Evolutionary conservation across 2,888 invertebrate genomes (phyloP).

Genomic region (Abrostola tripartita): DNA sequence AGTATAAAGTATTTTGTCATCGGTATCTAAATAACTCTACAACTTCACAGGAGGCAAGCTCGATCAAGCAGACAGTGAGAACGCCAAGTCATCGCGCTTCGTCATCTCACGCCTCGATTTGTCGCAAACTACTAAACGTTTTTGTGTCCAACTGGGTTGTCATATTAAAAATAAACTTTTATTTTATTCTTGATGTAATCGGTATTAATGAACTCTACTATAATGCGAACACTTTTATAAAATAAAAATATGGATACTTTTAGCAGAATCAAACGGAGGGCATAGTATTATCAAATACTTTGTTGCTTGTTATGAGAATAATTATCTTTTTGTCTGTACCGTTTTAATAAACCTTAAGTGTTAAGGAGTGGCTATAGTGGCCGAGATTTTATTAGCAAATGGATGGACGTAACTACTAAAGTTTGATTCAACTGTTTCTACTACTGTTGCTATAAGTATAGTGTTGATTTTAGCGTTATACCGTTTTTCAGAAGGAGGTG

Average conservation of each 20-base stretch:
- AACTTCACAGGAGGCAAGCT: slow-evolving; percentile 40
- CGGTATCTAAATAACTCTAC: slow-evolving; percentile 25
- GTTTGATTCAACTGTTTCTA: slow-evolving; percentile 7
- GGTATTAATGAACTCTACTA: too few species aligned
- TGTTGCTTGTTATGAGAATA: slow-evolving; percentile 1
- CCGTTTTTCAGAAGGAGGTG: too few species aligned
- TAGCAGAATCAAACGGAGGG: too few species aligned
- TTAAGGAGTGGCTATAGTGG: slow-evolving; percentile 9
- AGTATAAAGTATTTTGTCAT: slow-evolving; percentile 11
- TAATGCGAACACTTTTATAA: too few species aligned
- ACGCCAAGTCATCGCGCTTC: slow-evolving; percentile 73
- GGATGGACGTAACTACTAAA: slow-evolving; percentile 5
- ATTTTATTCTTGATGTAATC: slow-evolving; percentile 4
- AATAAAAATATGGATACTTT: too few species aligned
- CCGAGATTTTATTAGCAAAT: slow-evolving; percentile 3
- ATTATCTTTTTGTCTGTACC: slow-evolving; percentile 1
- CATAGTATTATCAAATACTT: not conserved
- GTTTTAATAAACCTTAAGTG: slow-evolving; percentile 17
- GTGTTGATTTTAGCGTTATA: too few species aligned
- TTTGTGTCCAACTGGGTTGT: slow-evolving; percentile 30
- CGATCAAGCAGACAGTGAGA: slow-evolving; percentile 63
- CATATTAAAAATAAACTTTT: slow-evolving; percentile 28
- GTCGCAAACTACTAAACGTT: slow-evolving; percentile 62
- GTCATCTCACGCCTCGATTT: slow-evolving; percentile 67
- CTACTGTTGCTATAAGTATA: too few species aligned